These are phyloP conservation scores for Anguilla japonica DNA, from an alignment of 2,113 vertebrate genomes.

Conservation along the genomic window DNA sequence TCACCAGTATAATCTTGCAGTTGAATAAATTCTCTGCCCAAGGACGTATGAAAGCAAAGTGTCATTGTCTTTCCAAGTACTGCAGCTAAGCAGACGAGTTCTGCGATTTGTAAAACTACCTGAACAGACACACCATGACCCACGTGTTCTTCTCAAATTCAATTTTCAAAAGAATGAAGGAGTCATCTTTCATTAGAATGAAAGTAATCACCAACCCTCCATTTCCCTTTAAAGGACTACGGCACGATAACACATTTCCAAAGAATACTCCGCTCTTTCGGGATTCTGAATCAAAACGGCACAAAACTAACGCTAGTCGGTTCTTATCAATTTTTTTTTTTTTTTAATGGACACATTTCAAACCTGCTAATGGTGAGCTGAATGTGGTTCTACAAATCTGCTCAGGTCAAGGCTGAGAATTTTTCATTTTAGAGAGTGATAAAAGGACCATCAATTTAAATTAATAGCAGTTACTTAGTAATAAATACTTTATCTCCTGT, in stretches of 20 bases:
- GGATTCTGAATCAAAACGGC: background rate
- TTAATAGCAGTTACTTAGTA: no score
- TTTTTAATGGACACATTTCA: background rate
- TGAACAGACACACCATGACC: background rate
- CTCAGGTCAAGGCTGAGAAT: background rate
- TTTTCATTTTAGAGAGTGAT: background rate
- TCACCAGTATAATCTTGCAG: background rate
- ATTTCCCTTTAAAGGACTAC: background rate
- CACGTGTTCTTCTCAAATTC: constrained; percentile 5
- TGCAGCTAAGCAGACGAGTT: background rate
- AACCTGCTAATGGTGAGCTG: background rate
- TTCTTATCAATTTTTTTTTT: background rate
- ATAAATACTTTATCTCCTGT: no score
- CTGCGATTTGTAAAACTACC: constrained; percentile 11
- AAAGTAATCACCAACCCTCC: constrained; percentile 6
- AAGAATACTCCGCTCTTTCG: background rate
- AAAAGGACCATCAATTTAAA: background rate
- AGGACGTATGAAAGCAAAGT: constrained; percentile 6
- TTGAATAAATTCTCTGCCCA: background rate
- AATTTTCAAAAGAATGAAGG: constrained; percentile 12
- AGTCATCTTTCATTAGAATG: constrained; percentile 3
- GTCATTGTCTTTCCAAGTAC: background rate
- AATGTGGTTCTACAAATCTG: background rate
- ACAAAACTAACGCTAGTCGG: background rate
- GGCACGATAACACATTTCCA: constrained; percentile 1